Evolutionary conservation across 2,113 vertebrate genomes (phyloP).

Genomic region (Mastomys coucha): DNA sequence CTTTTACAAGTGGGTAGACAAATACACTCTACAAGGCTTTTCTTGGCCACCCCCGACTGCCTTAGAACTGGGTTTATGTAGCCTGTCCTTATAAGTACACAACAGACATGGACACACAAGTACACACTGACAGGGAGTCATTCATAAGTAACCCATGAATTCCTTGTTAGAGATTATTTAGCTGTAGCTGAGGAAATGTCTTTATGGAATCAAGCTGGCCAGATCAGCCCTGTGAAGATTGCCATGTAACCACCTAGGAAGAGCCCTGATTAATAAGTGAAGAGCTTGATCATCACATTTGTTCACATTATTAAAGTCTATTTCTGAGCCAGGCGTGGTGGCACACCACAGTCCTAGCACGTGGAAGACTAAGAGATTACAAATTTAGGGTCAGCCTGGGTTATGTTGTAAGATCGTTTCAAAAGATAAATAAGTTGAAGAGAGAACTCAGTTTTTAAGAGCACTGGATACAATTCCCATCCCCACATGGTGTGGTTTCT

Average conservation of each 20-base stretch:
- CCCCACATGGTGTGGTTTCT: not conserved
- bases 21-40: not conserved
- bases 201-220: not conserved
- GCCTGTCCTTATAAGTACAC: not conserved
- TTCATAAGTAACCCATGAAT: not conserved
- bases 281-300: not conserved
- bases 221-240: not conserved
- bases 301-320: not conserved
- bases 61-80: not conserved
- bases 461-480: not conserved
- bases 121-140: not conserved
- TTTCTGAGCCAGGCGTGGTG: not conserved
- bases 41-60: not conserved
- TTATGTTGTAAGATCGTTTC: not conserved
- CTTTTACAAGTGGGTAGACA: constrained; percentile 17
- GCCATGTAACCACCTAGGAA: not conserved
- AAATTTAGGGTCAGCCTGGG: not conserved
- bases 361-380: not conserved
- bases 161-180: not conserved
- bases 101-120: not conserved
- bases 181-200: not conserved
- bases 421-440: not conserved
- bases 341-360: not conserved
- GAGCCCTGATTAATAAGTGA: not conserved
- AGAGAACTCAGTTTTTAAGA: not conserved